Percentiles rank a stretch among this genome's conserved stretches.
Conservation (phyloP, 1,140 invertebrate species). For the Venturia canescens region DNA sequence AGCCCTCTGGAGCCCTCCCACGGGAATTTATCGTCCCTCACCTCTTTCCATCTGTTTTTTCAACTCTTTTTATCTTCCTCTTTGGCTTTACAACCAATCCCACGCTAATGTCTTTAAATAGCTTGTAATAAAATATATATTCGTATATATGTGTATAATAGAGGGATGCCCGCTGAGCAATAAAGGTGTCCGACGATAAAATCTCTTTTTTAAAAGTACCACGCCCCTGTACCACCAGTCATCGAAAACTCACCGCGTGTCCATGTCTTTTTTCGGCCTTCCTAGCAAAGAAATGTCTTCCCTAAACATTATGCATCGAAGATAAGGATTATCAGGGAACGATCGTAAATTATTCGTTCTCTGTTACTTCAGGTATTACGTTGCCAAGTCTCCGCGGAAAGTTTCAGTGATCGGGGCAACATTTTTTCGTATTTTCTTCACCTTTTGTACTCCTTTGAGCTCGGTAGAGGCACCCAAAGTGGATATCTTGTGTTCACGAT, state of each 20-base stretch:
- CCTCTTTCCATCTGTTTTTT: neutral
- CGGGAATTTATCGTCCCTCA: slow-evolving; percentile 30
- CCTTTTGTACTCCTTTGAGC: neutral
- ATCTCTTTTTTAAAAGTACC: slow-evolving; percentile 44
- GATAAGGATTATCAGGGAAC: slow-evolving; percentile 37
- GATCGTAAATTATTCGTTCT: slow-evolving; percentile 37
- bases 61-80: slow-evolving; percentile 12
- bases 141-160: neutral
- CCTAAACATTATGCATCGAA: neutral
- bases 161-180: slow-evolving; percentile 43
- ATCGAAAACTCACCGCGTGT: slow-evolving; percentile 19
- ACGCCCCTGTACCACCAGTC: slow-evolving; percentile 44
- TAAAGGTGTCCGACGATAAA: slow-evolving; percentile 44
- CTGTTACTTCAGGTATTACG: slow-evolving; percentile 30
- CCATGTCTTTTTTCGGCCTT: neutral
- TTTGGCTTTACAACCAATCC: slow-evolving; percentile 34
- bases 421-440: slow-evolving; percentile 4
- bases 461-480: neutral
- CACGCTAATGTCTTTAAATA: slow-evolving; percentile 42
- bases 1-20: slow-evolving; percentile 6
- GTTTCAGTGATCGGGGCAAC: neutral
- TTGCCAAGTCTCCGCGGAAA: slow-evolving; percentile 1
- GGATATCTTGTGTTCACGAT: slow-evolving; percentile 36
- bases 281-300: neutral
- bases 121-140: slow-evolving; percentile 36